Percentiles rank a stretch among this genome's conserved stretches.
Conservation (phyloP, 1,140 invertebrate species). For the Tetraneura akinire region DNA sequence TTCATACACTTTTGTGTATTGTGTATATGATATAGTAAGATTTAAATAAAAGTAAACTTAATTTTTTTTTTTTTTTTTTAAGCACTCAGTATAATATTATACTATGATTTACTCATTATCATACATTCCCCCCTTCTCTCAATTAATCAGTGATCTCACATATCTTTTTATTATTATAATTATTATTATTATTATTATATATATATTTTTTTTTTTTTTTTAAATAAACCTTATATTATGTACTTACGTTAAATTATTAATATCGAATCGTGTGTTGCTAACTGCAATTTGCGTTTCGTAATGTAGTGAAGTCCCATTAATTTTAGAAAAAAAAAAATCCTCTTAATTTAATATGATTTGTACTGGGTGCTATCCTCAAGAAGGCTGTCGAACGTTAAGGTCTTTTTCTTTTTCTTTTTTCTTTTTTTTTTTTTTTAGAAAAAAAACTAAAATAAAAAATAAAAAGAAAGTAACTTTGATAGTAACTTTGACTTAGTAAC, state of each 20-base stretch:
- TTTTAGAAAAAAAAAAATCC: neutral
- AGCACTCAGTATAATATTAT: conserved; percentile 24
- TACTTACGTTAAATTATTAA: conserved; percentile 10
- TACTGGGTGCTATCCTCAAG: conserved; percentile 7
- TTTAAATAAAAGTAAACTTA: too few relatives aligned
- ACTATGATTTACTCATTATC: neutral
- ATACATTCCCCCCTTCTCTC: neutral
- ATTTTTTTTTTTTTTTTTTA: too few relatives aligned
- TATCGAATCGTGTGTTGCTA: neutral
- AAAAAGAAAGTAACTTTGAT: neutral
- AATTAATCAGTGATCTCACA: conserved; percentile 38
- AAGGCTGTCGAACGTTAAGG: neutral
- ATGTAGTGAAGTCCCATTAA: neutral
- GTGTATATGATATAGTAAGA: neutral
- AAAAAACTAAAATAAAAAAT: neutral
- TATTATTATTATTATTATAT: too few relatives aligned
- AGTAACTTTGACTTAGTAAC: neutral
- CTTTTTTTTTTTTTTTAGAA: neutral
- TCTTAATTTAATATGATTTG: neutral
- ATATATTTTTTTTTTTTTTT: too few relatives aligned
- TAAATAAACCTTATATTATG: neutral
- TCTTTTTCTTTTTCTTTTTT: neutral
- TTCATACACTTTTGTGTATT: too few relatives aligned
- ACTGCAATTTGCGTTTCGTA: neutral
- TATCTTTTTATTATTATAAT: too few relatives aligned